These are phyloP conservation scores for Actias luna DNA, from an alignment of 2,888 invertebrate species.

Conservation along the genomic window DNA sequence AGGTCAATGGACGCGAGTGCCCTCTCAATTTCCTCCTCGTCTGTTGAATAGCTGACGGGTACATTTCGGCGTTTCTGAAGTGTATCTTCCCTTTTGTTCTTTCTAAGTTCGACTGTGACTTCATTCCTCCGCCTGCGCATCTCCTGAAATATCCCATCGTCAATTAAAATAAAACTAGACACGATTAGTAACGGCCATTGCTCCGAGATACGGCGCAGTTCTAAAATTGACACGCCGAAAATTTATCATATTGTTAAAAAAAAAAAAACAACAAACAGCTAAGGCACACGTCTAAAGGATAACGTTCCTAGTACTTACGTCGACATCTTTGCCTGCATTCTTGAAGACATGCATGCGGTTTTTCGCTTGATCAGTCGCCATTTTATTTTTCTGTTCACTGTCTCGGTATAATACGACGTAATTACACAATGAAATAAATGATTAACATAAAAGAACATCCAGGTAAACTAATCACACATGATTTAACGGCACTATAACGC, in stretches of 20 bases:
- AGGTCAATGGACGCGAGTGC: constrained; percentile 87
- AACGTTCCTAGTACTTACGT: constrained; percentile 86
- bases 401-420: constrained; percentile 56
- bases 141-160: constrained; percentile 83
- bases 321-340: constrained; percentile 99
- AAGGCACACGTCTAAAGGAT: not conserved
- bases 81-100: constrained; percentile 99
- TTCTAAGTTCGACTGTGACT: constrained; percentile 97
- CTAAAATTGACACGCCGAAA: constrained; percentile 16
- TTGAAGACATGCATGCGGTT: constrained; percentile 97
- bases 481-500: constrained; percentile 60
- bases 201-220: not conserved
- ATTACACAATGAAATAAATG: constrained; percentile 72
- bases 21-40: constrained; percentile 89
- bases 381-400: constrained; percentile 81
- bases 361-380: constrained; percentile 90
- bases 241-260: not conserved
- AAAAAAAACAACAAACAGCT: constrained; percentile 18
- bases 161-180: not conserved
- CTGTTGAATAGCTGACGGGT: constrained; percentile 91
- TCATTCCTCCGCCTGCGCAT: constrained; percentile 98
- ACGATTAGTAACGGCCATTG: not conserved
- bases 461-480: constrained; percentile 70
- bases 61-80: constrained; percentile 98
- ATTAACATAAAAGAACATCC: constrained; percentile 65